Evolutionary conservation across 1,140 invertebrate genomes (phyloP), one percentile per base, ranked within the genome.

Genomic region (Mercenaria mercenaria): DNA sequence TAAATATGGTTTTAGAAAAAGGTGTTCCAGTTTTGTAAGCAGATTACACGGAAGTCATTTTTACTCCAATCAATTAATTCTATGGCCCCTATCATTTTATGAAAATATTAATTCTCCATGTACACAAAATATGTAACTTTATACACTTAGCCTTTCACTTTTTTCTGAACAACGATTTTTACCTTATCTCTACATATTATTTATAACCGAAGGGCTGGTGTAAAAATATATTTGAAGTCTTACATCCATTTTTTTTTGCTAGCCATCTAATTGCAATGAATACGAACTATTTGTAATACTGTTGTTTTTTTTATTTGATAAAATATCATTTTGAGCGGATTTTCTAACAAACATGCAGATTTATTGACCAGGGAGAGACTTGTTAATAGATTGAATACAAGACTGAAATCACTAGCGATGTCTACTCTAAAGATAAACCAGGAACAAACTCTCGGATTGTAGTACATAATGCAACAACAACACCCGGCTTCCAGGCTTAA

Each of bases 1-100:
- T 11, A 77, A 77, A 77, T 77, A 77, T 77, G 41, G n/a, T 72
- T 72, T 72, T 72, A 29, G 34, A 32, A 37, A 72, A 72, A 39
- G 67, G 67, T 72, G 67, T 72, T 1, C 18, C 2, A 20, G 23
- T 39, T 39, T 29, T 15, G 2, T 39, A 72, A 72, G 34, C 67
- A 39, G 67, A 72, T 72, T 72, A 72, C 4, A 29, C 18, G 67
- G 13, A 72, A 72, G 23, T 2, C n/a, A 72, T 72, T 72, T 1
- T 72, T 72, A 39, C 34, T 15, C 67, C 37, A 20, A 39, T 20
- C 32, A 72, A 72, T 18, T 72, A 32, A 13, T 72, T 39, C 1
- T 20, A 72, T 37, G 67, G 39, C 67, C 67, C 67, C 34, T 72
- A 34, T 72, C 34, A 72, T 39, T 72, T 72, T 32, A 37, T n/a